Conservation (phyloP, 2,113 vertebrate genomes). For the Procavia capensis region DNA sequence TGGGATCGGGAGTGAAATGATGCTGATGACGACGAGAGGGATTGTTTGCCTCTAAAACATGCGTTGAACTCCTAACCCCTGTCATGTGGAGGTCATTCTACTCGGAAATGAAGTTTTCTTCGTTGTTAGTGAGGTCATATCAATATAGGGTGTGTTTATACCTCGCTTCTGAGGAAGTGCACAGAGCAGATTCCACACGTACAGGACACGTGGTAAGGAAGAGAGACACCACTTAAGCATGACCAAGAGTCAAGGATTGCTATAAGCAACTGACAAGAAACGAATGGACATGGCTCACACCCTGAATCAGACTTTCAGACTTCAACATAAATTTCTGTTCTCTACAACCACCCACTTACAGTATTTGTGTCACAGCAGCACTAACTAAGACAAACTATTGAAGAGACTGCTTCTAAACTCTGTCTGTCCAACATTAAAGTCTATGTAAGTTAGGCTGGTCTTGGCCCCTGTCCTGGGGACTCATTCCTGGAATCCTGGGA, state of each 20-base stretch:
- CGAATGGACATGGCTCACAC: not conserved
- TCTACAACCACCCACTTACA: not conserved
- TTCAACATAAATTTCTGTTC: not conserved
- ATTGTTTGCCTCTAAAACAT: not conserved
- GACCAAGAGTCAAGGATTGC: not conserved
- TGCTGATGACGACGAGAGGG: too few species aligned
- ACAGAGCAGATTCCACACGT: not conserved
- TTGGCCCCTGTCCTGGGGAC: not conserved
- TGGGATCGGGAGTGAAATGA: slow-evolving; percentile 27
- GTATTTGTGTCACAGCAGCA: not conserved
- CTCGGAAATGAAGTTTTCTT: not conserved
- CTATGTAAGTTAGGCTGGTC: not conserved
- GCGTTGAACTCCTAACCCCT: too few species aligned
- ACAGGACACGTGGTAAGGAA: not conserved
- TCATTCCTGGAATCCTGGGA: not conserved
- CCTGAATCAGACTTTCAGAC: not conserved
- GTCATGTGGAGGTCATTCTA: not conserved
- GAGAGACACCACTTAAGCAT: not conserved
- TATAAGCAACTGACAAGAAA: not conserved
- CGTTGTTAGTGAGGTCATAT: not conserved
- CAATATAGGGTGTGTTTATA: not conserved
- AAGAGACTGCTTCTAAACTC: not conserved
- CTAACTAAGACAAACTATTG: not conserved
- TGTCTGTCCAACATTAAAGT: not conserved
- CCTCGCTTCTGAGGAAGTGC: not conserved